These are phyloP conservation scores for cattle (Bos taurus) DNA, from an alignment of 2,113 vertebrate species.

Conservation along the genomic window ARS-UCD2.0 NC_037344.1:53110501-53111000, in stretches of 20 bases:
- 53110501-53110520: not conserved
- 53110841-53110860: not conserved
- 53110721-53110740: slow-evolving; percentile 80
- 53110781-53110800: slow-evolving; percentile 84
- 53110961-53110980: not conserved
- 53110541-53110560: not conserved
- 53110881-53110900: not conserved
- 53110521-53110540: not conserved
- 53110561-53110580: accelerated
- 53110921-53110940: not conserved
- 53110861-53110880: not conserved
- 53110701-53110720: not conserved
- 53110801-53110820: not conserved
- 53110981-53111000: not conserved
- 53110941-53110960: not conserved
- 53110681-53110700: not conserved
- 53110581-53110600: accelerated
- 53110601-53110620: not conserved
- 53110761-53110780: slow-evolving; percentile 88
- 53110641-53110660: not conserved
- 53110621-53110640: not conserved
- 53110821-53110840: not conserved
- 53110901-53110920: not conserved
- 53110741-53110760: slow-evolving; percentile 81
- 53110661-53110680: not conserved